Percentiles rank a stretch among this genome's conserved stretches.
Evolutionary conservation across 2,113 vertebrate genomes (phyloP).

Genomic region (Channa maculata): DNA sequence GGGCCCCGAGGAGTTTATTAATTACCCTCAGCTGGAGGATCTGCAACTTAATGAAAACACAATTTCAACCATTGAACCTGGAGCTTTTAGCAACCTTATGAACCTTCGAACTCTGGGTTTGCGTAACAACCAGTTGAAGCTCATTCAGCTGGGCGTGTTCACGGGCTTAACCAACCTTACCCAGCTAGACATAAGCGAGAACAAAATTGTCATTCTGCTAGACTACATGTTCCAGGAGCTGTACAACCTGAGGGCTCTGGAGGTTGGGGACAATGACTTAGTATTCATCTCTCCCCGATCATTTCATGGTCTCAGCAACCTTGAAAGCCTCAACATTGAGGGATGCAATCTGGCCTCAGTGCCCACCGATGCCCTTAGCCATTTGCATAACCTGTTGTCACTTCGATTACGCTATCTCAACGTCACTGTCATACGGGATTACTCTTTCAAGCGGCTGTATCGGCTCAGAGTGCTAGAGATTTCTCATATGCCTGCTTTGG

Average conservation of each 20-base stretch:
- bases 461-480: slow-evolving; percentile 94
- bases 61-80: slow-evolving; percentile 94
- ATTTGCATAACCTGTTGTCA: slow-evolving; percentile 93
- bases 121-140: slow-evolving; percentile 95
- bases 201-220: slow-evolving; percentile 98
- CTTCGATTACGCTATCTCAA: slow-evolving; percentile 93
- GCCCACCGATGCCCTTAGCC: slow-evolving; percentile 95
- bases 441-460: slow-evolving; percentile 96
- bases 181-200: slow-evolving; percentile 97
- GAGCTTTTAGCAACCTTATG: slow-evolving; percentile 95
- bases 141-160: slow-evolving; percentile 96
- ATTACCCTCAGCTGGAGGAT: slow-evolving; percentile 95
- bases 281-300: slow-evolving; percentile 97
- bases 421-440: slow-evolving; percentile 92
- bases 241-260: slow-evolving; percentile 95
- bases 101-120: slow-evolving; percentile 95
- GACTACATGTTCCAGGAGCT: slow-evolving; percentile 99
- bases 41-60: slow-evolving; percentile 96
- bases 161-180: slow-evolving; percentile 97
- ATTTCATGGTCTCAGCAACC: slow-evolving; percentile 95
- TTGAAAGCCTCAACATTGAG: slow-evolving; percentile 95
- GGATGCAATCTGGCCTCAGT: slow-evolving; percentile 95
- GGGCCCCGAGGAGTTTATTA: slow-evolving; percentile 95
- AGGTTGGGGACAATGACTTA: slow-evolving; percentile 97
- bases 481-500: slow-evolving; percentile 93